A percentile compares a stretch with the other conserved stretches of the same genome.
phyloP scores from a whole-genome alignment of 1,140 invertebrate genomes.

The Pogonomyrmex barbatus region DNA sequence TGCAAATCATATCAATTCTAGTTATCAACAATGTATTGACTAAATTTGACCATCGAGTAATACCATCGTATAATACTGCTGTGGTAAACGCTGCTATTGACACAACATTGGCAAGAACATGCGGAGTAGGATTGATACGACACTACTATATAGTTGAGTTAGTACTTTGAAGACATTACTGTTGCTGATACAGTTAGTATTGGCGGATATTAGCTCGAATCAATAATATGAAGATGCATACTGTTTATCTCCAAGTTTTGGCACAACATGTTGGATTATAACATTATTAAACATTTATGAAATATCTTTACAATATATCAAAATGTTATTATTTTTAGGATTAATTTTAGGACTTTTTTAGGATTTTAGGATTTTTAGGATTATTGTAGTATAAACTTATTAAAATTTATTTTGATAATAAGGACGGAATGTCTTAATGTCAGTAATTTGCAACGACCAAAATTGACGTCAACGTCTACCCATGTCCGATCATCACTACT shows the following conservation, averaged over 20 bases:
- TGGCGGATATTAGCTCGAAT: slow-evolving; percentile 14
- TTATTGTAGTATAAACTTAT: background rate
- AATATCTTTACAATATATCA: background rate
- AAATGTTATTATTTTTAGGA: background rate
- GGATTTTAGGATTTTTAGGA: background rate
- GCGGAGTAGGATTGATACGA: background rate
- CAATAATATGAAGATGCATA: background rate
- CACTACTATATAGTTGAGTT: background rate
- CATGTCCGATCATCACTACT: background rate
- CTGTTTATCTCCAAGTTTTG: background rate
- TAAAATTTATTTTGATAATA: background rate
- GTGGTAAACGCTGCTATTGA: slow-evolving; percentile 19
- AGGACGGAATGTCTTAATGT: background rate
- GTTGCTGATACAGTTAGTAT: background rate
- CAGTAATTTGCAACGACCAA: background rate
- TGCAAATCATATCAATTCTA: background rate
- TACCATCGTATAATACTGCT: background rate
- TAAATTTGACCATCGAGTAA: slow-evolving; percentile 23
- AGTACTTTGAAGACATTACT: background rate
- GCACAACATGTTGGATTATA: background rate
- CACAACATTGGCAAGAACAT: slow-evolving; percentile 26
- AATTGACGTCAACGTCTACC: too few relatives aligned
- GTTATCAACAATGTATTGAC: background rate
- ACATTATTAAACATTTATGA: background rate
- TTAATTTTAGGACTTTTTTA: background rate